Percentiles rank a stretch among this genome's conserved stretches.
Conservation (phyloP, 1,140 invertebrate genomes). For the Mizuhopecten yessoensis region DNA sequence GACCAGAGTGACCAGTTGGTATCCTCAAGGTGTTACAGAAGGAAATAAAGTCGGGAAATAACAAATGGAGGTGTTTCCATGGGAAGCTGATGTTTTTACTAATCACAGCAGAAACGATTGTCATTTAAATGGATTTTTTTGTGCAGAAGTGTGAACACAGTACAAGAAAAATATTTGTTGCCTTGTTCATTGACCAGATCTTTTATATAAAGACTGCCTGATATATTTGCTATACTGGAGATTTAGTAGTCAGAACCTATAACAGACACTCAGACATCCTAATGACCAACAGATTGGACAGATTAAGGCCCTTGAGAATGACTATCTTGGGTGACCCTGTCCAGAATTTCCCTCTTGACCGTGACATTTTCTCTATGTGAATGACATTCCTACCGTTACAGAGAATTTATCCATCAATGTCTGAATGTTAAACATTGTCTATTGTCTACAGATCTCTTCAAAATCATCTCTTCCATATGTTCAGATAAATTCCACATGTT, state of each 20-base stretch:
- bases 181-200: no score
- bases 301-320: not conserved
- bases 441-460: not conserved
- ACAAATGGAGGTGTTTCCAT: not conserved
- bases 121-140: no score
- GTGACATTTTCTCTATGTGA: not conserved
- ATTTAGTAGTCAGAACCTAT: no score
- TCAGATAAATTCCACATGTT: not conserved
- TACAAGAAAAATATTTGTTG: no score
- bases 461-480: constrained; percentile 9
- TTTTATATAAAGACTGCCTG: no score
- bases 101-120: no score
- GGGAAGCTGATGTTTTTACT: not conserved
- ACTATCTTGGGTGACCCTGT: not conserved
- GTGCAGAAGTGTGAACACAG: no score
- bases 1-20: not conserved
- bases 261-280: no score
- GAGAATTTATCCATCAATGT: not conserved
- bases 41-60: not conserved
- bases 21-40: not conserved
- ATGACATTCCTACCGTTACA: not conserved
- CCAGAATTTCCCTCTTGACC: not conserved
- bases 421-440: not conserved
- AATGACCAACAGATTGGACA: not conserved
- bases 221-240: no score